Conservation (phyloP, 2,113 vertebrate species). For the Petromus typicus region DNA sequence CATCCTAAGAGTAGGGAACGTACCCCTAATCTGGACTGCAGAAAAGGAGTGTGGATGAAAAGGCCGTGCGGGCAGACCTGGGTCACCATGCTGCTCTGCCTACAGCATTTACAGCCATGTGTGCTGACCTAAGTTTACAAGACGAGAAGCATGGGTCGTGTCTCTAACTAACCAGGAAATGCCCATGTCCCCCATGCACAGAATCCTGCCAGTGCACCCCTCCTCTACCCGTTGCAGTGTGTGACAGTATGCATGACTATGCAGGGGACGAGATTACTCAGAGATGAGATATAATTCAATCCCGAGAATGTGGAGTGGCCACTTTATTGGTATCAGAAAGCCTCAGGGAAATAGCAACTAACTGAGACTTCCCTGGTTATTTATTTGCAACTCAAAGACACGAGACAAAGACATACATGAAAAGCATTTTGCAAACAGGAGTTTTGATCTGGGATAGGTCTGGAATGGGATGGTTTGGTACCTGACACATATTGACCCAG, state of each 20-base stretch:
- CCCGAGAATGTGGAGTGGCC: not conserved
- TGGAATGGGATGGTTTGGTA: not conserved
- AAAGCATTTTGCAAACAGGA: not conserved
- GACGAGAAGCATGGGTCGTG: not conserved
- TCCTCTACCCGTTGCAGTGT: conserved; percentile 87
- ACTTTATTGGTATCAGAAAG: not conserved
- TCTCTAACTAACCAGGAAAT: not conserved
- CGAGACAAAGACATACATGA: not conserved
- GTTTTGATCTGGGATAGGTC: not conserved
- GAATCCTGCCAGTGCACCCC: not conserved
- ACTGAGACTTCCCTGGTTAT: not conserved
- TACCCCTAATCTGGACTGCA: not conserved
- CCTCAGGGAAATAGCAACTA: not conserved
- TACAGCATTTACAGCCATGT: accelerated
- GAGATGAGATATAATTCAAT: not conserved
- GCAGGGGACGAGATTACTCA: not conserved
- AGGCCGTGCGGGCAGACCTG: accelerated
- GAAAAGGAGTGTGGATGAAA: not conserved
- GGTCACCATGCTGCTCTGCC: not conserved
- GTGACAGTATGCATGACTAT: not conserved
- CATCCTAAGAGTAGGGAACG: not conserved
- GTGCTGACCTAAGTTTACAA: not conserved
- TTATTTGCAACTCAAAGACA: not conserved
- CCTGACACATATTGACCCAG: not conserved
- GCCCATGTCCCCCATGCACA: accelerated